phyloP scores from a whole-genome alignment of 2,113 vertebrate genomes.

The Pristiophorus japonicus region DNA sequence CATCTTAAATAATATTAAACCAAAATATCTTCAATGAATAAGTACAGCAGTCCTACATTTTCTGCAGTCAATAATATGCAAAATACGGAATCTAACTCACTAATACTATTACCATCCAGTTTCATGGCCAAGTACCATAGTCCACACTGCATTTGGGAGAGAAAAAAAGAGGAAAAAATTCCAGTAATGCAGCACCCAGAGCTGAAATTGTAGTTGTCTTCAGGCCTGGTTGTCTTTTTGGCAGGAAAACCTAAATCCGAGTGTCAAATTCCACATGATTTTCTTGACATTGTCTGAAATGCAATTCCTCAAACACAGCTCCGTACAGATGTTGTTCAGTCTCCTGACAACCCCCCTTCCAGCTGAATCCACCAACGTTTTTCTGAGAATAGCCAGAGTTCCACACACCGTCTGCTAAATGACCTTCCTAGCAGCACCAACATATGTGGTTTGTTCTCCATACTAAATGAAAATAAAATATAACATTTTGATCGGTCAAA shows the following conservation, averaged over 20 bases:
- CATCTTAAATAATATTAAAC: neutral
- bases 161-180: neutral
- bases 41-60: neutral
- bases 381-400: slow-evolving; percentile 1
- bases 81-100: neutral
- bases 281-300: slow-evolving; percentile 30
- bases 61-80: neutral
- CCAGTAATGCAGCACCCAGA: neutral
- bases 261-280: slow-evolving; percentile 22
- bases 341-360: neutral
- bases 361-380: neutral
- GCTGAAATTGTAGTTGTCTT: neutral
- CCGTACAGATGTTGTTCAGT: neutral
- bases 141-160: neutral
- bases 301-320: slow-evolving; percentile 1
- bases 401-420: neutral
- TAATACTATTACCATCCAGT: neutral
- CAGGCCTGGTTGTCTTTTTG: neutral
- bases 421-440: neutral
- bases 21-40: neutral
- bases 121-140: neutral
- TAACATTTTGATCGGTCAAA: neutral
- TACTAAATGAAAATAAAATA: neutral
- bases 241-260: neutral
- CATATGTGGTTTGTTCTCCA: neutral